Percentiles rank a stretch among this genome's conserved stretches.
These are phyloP conservation scores for Zapornia atra DNA, from an alignment of 2,113 vertebrate species.

Conservation along the genomic window DNA sequence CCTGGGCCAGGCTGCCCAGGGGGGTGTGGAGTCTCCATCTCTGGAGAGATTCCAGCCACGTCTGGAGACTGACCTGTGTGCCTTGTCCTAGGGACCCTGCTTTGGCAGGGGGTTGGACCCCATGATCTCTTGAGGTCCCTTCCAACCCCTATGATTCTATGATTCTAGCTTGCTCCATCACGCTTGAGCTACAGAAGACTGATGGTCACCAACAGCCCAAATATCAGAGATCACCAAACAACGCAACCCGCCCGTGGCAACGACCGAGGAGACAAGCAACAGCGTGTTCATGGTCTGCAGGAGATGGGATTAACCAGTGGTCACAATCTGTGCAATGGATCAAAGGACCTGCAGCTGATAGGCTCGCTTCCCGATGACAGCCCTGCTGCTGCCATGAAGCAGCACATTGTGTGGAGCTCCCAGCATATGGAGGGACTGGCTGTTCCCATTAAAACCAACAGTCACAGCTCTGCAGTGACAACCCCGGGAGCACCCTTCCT, in stretches of 20 bases:
- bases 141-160: no score
- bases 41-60: no score
- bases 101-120: no score
- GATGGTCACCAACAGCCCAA: not conserved
- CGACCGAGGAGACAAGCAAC: not conserved
- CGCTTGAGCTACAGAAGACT: not conserved
- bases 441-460: not conserved
- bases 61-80: no score
- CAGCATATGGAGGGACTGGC: accelerated
- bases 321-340: not conserved
- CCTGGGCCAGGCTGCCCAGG: no score
- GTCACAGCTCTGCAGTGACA: accelerated
- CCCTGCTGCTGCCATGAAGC: accelerated
- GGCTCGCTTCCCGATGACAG: accelerated
- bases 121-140: no score
- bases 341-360: not conserved
- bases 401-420: not conserved
- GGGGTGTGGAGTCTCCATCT: no score
- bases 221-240: not conserved
- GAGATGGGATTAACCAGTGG: not conserved
- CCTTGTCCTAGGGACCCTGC: no score
- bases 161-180: not conserved
- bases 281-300: not conserved
- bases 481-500: not conserved
- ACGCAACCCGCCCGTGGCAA: not conserved